These are phyloP conservation scores for Stenurella melanura DNA, from an alignment of 2,888 invertebrate genomes.

Conservation along the genomic window DNA sequence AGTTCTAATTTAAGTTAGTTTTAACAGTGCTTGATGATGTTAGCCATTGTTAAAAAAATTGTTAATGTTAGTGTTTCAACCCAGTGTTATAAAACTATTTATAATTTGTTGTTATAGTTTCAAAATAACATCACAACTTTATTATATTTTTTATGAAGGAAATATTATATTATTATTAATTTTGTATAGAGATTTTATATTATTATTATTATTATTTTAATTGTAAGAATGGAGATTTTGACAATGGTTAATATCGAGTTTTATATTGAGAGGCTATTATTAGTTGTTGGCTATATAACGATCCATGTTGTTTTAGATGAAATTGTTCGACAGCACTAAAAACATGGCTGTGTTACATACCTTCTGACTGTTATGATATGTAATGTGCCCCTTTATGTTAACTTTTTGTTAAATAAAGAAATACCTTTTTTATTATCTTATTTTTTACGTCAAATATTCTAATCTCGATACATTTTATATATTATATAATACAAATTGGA, in stretches of 20 bases:
- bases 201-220: conserved; percentile 54
- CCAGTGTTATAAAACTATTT: conserved; percentile 69
- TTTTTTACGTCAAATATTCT: conserved; percentile 44
- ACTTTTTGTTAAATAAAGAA: conserved; percentile 67
- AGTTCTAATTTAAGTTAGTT: conserved; percentile 70
- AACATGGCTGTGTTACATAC: conserved; percentile 68
- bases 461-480: conserved; percentile 49
- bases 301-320: conserved; percentile 64
- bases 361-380: conserved; percentile 57
- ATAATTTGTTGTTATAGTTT: conserved; percentile 60
- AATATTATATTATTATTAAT: conserved; percentile 56
- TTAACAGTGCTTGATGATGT: conserved; percentile 65
- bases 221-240: conserved; percentile 59
- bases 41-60: conserved; percentile 67
- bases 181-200: conserved; percentile 64
- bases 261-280: conserved; percentile 58
- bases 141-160: conserved; percentile 54
- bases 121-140: conserved; percentile 66
- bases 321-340: conserved; percentile 53
- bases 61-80: conserved; percentile 63
- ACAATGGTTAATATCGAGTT: conserved; percentile 68
- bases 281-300: conserved; percentile 66
- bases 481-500: conserved; percentile 43
- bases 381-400: conserved; percentile 63
- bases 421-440: conserved; percentile 48